These are phyloP conservation scores for Rhopalosiphum maidis DNA, from an alignment of 1,140 invertebrate species.

Conservation along the genomic window DNA sequence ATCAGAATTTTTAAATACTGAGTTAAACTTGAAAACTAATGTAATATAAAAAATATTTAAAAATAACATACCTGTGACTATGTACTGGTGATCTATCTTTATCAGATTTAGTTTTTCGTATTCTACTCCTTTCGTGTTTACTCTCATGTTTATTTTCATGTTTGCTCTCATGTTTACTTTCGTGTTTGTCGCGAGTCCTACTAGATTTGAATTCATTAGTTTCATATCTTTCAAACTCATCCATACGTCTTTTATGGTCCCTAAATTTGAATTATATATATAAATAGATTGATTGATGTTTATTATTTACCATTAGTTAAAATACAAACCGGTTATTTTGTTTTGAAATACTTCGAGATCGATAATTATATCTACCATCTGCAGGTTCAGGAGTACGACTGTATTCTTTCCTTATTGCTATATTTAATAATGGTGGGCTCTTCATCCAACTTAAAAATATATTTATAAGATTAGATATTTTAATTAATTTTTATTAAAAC, in stretches of 20 bases:
- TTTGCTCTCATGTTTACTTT: neutral
- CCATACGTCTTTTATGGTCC: constrained; percentile 32
- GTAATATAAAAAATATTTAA: neutral
- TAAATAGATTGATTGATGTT: neutral
- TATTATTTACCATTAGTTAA: neutral
- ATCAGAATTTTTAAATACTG: too few species aligned
- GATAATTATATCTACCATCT: constrained; percentile 29
- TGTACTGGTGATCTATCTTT: constrained; percentile 40
- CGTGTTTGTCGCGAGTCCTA: neutral
- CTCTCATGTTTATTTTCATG: neutral
- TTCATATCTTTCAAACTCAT: constrained; percentile 38
- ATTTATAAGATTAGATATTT: neutral
- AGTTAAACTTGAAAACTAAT: neutral
- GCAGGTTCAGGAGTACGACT: neutral
- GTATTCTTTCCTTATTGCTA: constrained; percentile 40
- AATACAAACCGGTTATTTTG: constrained; percentile 34
- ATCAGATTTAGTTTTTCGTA: constrained; percentile 22
- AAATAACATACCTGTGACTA: constrained; percentile 42
- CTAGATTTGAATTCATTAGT: neutral
- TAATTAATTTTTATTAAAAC: neutral
- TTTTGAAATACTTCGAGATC: constrained; percentile 23
- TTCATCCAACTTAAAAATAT: constrained; percentile 47
- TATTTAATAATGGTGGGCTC: constrained; percentile 42
- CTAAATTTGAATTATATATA: neutral
- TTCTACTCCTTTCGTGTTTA: constrained; percentile 18